Evolutionary conservation across 1,140 invertebrate species (phyloP).

Genomic region (Bombus ignitus): DNA sequence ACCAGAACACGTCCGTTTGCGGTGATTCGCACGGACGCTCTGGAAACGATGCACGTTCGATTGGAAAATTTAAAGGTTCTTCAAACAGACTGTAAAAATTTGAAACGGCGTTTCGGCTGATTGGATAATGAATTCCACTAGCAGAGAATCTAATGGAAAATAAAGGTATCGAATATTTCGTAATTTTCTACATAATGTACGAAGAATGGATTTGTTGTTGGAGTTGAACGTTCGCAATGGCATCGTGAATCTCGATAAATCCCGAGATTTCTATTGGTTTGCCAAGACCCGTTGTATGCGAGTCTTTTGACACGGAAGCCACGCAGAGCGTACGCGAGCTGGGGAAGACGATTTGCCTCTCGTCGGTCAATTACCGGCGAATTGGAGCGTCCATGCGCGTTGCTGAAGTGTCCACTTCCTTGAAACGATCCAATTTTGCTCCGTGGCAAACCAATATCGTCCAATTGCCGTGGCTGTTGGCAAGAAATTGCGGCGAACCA

Average conservation of each 20-base stretch:
- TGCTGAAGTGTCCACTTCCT: conserved; percentile 57
- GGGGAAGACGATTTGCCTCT: conserved; percentile 39
- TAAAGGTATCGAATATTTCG: not conserved
- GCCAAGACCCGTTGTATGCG: not conserved
- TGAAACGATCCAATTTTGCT: conserved; percentile 61
- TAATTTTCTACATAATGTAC: not conserved
- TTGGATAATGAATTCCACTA: not conserved
- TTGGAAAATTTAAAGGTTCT: not conserved
- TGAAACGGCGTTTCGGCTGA: not conserved
- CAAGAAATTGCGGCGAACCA: conserved; percentile 46
- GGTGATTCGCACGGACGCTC: not conserved
- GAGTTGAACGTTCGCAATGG: not conserved
- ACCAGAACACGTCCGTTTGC: not conserved
- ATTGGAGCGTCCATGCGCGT: conserved; percentile 54
- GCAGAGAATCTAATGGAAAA: not conserved
- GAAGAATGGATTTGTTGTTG: not conserved
- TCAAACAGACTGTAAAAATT: not conserved
- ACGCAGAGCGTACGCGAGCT: not conserved
- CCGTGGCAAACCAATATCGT: conserved; percentile 58
- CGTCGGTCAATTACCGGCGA: conserved; percentile 57
- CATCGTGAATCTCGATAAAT: not conserved
- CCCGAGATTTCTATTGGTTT: conserved; percentile 3
- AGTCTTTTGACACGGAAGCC: conserved; percentile 37
- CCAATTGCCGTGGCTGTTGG: conserved; percentile 47
- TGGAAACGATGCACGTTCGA: not conserved